These are phyloP conservation scores for Diabrotica virgifera DNA, from an alignment of 1,140 invertebrate species.

Conservation along the genomic window DNA sequence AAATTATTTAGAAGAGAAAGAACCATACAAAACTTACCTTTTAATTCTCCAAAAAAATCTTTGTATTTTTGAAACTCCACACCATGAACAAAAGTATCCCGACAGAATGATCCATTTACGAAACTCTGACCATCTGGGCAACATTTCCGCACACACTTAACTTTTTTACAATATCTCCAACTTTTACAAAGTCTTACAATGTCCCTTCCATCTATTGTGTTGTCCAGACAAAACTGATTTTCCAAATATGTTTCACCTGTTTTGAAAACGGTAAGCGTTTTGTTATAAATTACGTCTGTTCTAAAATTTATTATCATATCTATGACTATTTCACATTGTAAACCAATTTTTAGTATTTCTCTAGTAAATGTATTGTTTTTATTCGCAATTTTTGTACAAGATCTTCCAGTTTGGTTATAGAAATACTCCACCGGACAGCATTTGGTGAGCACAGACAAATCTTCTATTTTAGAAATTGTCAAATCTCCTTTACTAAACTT, in stretches of 20 bases:
- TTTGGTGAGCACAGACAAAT: conserved; percentile 15
- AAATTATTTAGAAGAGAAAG: neutral
- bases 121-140: conserved; percentile 38
- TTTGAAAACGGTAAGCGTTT: conserved; percentile 4
- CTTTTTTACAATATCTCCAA: conserved; percentile 26
- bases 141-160: conserved; percentile 37
- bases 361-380: conserved; percentile 3
- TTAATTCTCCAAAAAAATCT: conserved; percentile 16
- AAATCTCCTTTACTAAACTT: neutral
- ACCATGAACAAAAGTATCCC: conserved; percentile 26
- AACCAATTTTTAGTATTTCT: conserved; percentile 20
- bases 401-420: conserved; percentile 18
- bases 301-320: conserved; percentile 16
- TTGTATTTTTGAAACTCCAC: conserved; percentile 21
- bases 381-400: conserved; percentile 13
- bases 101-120: conserved; percentile 30
- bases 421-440: conserved; percentile 25
- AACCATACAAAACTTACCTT: conserved; percentile 4
- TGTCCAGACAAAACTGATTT: conserved; percentile 30
- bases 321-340: conserved; percentile 23
- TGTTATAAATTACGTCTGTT: conserved; percentile 12
- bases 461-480: neutral
- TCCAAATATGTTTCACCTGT: neutral
- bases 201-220: conserved; percentile 9
- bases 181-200: conserved; percentile 28